Evolutionary conservation across 2,113 vertebrate species (phyloP).

Genomic region (Pterocles burchelli): DNA sequence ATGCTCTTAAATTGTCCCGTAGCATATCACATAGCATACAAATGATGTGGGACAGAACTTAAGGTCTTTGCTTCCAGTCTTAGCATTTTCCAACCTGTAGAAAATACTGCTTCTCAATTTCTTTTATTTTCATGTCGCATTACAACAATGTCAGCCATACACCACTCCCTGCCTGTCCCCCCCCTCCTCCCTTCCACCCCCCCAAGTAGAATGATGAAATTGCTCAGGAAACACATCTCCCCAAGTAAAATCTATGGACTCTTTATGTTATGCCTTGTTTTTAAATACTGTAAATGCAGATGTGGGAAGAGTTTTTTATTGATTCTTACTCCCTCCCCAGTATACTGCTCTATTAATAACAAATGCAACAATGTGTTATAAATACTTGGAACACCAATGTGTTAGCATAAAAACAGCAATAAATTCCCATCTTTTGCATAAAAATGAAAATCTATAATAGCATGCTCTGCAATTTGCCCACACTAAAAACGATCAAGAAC

Average conservation of each 20-base stretch:
- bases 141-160: background rate
- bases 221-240: background rate
- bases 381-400: constrained; percentile 23
- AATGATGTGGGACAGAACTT: background rate
- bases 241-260: background rate
- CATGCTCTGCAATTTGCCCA: background rate
- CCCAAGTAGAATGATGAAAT: background rate
- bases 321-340: constrained; percentile 17
- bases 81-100: background rate
- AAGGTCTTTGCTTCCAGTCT: background rate
- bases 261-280: background rate
- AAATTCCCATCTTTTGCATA: background rate
- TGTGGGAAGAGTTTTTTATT: constrained; percentile 11
- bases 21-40: background rate
- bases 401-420: constrained; percentile 41
- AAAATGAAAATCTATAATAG: constrained; percentile 35
- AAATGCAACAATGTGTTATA: constrained; percentile 46
- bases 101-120: background rate
- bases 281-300: constrained; percentile 50
- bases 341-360: constrained; percentile 42
- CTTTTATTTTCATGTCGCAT: background rate
- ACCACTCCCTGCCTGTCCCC: accelerated
- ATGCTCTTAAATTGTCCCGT: background rate
- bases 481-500: background rate
- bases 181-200: no score